phyloP scores from a whole-genome alignment of 2,888 invertebrate species.

The Boloria selene region DNA sequence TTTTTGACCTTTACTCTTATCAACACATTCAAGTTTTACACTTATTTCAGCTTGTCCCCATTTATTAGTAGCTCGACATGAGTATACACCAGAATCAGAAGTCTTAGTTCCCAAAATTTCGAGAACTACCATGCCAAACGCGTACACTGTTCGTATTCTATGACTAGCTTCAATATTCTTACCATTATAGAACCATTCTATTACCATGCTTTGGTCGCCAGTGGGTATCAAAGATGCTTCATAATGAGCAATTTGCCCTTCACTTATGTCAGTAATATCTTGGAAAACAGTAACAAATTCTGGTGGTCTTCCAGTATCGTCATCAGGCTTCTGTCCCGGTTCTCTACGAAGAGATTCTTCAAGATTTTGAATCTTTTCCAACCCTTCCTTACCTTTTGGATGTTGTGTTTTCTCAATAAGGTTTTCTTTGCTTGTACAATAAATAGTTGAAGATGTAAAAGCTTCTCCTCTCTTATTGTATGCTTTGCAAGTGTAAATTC shows the following conservation, averaged over 20 bases:
- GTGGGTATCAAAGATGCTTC: conserved; percentile 97
- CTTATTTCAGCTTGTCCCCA: conserved; percentile 94
- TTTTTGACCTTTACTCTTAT: conserved; percentile 92
- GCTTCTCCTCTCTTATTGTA: conserved; percentile 94
- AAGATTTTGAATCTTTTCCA: conserved; percentile 94
- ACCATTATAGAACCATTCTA: conserved; percentile 98
- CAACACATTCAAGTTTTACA: conserved; percentile 91
- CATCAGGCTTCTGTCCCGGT: conserved; percentile 85
- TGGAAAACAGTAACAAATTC: conserved; percentile 94
- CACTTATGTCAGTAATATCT: conserved; percentile 91
- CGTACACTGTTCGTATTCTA: conserved; percentile 95
- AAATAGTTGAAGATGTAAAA: conserved; percentile 94
- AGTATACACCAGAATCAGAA: conserved; percentile 94
- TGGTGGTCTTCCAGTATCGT: conserved; percentile 92
- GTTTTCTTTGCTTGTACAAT: conserved; percentile 90
- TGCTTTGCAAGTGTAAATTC: conserved; percentile 96
- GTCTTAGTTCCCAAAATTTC: conserved; percentile 97
- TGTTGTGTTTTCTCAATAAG: conserved; percentile 95
- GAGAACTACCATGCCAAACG: conserved; percentile 98
- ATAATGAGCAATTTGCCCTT: conserved; percentile 98
- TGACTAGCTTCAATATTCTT: conserved; percentile 94
- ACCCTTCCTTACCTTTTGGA: conserved; percentile 96
- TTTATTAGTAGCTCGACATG: conserved; percentile 93
- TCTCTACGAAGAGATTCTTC: conserved; percentile 92
- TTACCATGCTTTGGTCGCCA: conserved; percentile 95